Evolutionary conservation across 2,888 invertebrate genomes (phyloP), one percentile per base, ranked within the genome.

Genomic region (Drosophila prolongata): DNA sequence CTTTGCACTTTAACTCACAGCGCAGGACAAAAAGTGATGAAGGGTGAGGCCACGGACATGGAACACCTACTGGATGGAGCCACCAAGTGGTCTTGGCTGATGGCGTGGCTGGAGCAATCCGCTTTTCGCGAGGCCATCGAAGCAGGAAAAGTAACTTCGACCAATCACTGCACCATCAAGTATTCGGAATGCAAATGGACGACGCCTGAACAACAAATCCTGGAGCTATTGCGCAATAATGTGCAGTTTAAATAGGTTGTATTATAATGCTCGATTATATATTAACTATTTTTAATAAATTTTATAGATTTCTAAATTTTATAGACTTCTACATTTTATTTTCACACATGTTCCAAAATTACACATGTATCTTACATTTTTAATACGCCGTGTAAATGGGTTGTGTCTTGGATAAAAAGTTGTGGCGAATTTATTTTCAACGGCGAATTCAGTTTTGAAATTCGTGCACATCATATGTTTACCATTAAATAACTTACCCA

Each of bases 41-140:
- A 55, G 11, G 93, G 93, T 2, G 77, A 87, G 30, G 93, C 93
- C 3, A 90, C 91, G 1, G 93, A 93, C 67, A 74, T 90, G 6
- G 93, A 94, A 70, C 93, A 94, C 86, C 92, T 94, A 44, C 84
- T 94, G 9, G 93, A 94, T 77, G 94, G 93, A 2, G 55, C 94
- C 8, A 90, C 92, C 24, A 93, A 92, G 76, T 93, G 90, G 64
- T 76, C 89, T n/a, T 93, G 93, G 93, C 44, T 94, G 8, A 77
- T 91, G 13, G 77, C 90, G 50, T 80, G 92, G 38, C 89, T 94
- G 54, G 91, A 93, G 34, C 93, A 94, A 1, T 93, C 94, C 0
- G 91, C 93, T 0, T 89, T 94, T 3, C 92, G 93, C 16, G 93
- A 93, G 43, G 94, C 94, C 1, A 90, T 94, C 27, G 92, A 92